Evolutionary conservation across 2,888 invertebrate species (phyloP).

Genomic region (Deilephila elpenor): DNA sequence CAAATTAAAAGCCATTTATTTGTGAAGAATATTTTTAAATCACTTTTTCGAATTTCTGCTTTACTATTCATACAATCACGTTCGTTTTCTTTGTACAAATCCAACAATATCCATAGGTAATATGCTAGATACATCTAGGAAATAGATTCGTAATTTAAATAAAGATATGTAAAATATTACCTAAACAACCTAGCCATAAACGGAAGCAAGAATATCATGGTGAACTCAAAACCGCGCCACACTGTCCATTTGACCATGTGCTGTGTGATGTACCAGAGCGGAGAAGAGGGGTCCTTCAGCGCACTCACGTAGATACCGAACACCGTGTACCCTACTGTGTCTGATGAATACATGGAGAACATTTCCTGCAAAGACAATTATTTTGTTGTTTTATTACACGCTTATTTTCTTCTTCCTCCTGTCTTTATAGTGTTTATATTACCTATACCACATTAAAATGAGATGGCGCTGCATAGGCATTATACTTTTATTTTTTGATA

Average conservation of each 20-base stretch:
- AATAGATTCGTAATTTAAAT: background rate
- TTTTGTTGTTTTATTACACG: background rate
- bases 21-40: too few relatives aligned
- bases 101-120: too few relatives aligned
- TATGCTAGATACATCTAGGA: too few relatives aligned
- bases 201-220: conserved; percentile 64
- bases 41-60: too few relatives aligned
- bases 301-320: conserved; percentile 68
- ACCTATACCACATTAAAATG: background rate
- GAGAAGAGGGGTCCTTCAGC: conserved; percentile 61
- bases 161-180: conserved; percentile 41
- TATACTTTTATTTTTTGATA: too few relatives aligned
- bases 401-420: too few relatives aligned
- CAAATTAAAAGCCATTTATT: too few relatives aligned
- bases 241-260: conserved; percentile 73
- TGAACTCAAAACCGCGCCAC: conserved; percentile 69
- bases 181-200: conserved; percentile 59
- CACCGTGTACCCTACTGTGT: conserved; percentile 68
- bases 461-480: too few relatives aligned
- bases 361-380: conserved; percentile 52
- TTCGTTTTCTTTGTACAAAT: too few relatives aligned
- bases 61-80: too few relatives aligned
- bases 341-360: conserved; percentile 73
- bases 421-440: too few relatives aligned
- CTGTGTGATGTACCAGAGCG: conserved; percentile 68